Evolutionary conservation across 2,113 vertebrate genomes (phyloP).

Genomic region (Pedetes capensis): DNA sequence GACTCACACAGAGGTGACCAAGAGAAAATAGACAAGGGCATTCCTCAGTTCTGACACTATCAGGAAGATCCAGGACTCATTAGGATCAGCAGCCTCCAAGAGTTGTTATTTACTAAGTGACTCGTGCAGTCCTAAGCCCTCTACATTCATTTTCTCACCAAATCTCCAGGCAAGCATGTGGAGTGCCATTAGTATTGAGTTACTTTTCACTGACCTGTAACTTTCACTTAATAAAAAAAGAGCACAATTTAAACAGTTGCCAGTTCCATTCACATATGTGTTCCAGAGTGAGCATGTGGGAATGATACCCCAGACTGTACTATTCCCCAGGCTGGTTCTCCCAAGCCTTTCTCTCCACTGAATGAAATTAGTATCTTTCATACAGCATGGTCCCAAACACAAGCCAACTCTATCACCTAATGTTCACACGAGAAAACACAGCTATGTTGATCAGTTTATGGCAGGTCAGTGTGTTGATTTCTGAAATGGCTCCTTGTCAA

Average conservation of each 20-base stretch:
- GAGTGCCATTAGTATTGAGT: neutral
- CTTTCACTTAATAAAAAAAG: neutral
- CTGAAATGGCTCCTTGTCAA: constrained; percentile 18
- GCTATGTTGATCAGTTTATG: neutral
- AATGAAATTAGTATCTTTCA: neutral
- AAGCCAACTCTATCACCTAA: constrained; percentile 21
- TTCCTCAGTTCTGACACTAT: neutral
- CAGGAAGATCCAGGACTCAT: neutral
- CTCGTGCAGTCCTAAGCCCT: neutral
- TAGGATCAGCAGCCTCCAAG: neutral
- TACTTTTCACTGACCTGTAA: neutral
- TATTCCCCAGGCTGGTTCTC: neutral
- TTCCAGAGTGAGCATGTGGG: neutral
- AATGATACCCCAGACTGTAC: neutral
- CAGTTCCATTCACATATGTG: neutral
- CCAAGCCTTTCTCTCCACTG: neutral
- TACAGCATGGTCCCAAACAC: neutral
- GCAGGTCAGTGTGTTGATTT: neutral
- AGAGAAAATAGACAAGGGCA: neutral
- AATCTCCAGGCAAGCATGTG: neutral
- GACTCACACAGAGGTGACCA: neutral
- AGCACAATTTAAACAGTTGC: neutral
- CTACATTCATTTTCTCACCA: neutral
- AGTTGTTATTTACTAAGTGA: neutral
- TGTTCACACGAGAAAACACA: neutral